Conservation (phyloP, 1,140 invertebrate species). For the Glossosoma conforme region DNA sequence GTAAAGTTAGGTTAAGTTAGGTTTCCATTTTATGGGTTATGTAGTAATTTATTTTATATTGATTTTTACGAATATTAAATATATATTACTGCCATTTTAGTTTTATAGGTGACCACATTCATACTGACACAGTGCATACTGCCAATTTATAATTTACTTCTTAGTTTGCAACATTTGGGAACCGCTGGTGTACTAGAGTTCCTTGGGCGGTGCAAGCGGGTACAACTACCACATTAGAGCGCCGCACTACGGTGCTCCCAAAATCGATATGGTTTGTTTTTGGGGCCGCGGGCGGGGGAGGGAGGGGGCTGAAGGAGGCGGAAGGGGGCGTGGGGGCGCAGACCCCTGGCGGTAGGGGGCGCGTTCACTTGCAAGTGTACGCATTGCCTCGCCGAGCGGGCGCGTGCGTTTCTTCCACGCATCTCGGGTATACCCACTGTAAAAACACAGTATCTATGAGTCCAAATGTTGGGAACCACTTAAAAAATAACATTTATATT, state of each 20-base stretch:
- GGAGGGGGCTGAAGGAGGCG: slow-evolving; percentile 4
- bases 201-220: slow-evolving; percentile 29
- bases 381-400: slow-evolving; percentile 18
- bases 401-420: slow-evolving; percentile 18
- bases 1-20: too few relatives aligned
- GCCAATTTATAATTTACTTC: too few relatives aligned
- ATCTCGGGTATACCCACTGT: too few relatives aligned
- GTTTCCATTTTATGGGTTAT: too few relatives aligned
- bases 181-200: slow-evolving; percentile 2
- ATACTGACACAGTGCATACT: too few relatives aligned
- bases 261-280: slow-evolving; percentile 34
- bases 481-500: too few relatives aligned
- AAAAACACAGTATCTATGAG: too few relatives aligned
- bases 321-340: slow-evolving; percentile 5
- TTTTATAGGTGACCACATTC: too few relatives aligned
- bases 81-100: too few relatives aligned
- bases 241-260: slow-evolving; percentile 29
- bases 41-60: too few relatives aligned
- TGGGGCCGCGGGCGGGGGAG: slow-evolving; percentile 22
- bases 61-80: too few relatives aligned
- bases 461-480: too few relatives aligned
- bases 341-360: not conserved
- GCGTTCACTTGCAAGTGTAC: slow-evolving; percentile 21
- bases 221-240: slow-evolving; percentile 32
- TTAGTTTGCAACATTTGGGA: slow-evolving; percentile 9